Evolutionary conservation across 2,797 vertebrate species (phyloP), one percentile per base, ranked within the genome.

Genomic region (Catostomus latipinnis): DNA sequence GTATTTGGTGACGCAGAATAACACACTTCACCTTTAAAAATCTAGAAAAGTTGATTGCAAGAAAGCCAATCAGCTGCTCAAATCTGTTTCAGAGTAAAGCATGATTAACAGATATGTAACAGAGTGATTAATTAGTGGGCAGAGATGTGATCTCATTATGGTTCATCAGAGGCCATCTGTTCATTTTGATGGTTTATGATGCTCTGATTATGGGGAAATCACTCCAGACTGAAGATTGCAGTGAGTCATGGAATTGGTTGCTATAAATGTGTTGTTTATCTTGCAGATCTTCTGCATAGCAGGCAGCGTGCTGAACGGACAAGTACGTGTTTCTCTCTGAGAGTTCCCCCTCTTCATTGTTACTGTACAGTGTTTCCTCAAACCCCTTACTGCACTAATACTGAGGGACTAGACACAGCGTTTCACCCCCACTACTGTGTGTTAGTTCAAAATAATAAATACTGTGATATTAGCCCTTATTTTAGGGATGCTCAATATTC

Each of bases 241-340:
- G 22, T 43, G 16, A 43, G 58, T 45, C 3, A 16, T 43, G 49
- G 8, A 50, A 56, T n/a, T 70, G 34, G 48, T 61, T 83, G 75
- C 74, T 83, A 18, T 18, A 81, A 87, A 84, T 74, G 43, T 87
- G 76, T 79, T 86, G 14, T 88, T 88, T 88, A 81, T 88, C 74
- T 88, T 88, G 72, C 87, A 89, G 88, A 88, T 88, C 87, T 88
- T 83, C 56, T 88, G 84, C 86, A 83, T 76, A 84, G 69, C 54
- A 66, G 77, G 81, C 81, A 76, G 14, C 81, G 70, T 53, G 85
- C 77, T 16, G 50, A 78, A 57, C 83, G 75, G 77, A 84, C 82
- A 89, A 88, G 87, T 88, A 87, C 34, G 34, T 65, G 83, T 62
- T 43, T 5, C 8, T 34, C 18, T 61, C 18, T 34, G 60, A 61